A percentile compares a stretch with the other conserved stretches of the same genome.
phyloP scores from a whole-genome alignment of 2,797 vertebrate genomes.

The Syndactyla subalaris region DNA sequence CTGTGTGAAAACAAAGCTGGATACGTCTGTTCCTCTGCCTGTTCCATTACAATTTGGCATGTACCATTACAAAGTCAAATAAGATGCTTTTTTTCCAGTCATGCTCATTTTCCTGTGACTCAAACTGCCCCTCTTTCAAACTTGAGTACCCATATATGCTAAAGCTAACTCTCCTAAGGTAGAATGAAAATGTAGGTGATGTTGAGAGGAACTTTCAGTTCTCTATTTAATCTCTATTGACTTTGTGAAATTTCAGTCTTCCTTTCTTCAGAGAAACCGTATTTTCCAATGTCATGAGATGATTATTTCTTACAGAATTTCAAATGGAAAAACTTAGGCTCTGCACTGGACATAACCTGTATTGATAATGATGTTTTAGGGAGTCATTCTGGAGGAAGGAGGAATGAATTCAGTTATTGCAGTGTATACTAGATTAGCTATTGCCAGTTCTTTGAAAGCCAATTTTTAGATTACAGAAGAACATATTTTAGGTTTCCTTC shows the following conservation, averaged over 20 bases:
- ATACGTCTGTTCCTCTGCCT: background rate
- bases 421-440: background rate
- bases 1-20: background rate
- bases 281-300: background rate
- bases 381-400: constrained; percentile 11
- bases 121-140: background rate
- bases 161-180: background rate
- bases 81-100: background rate
- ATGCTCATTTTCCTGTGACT: background rate
- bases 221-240: background rate
- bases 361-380: background rate
- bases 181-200: background rate
- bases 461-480: background rate
- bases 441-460: background rate
- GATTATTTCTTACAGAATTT: background rate
- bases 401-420: background rate
- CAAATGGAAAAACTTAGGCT: background rate
- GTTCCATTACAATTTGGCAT: background rate
- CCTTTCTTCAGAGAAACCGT: background rate
- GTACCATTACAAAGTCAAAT: background rate
- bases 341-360: background rate
- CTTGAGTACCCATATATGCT: background rate
- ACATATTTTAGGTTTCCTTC: background rate
- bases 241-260: background rate
- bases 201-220: background rate